Conservation (phyloP, 1,140 invertebrate species). For the Saccostrea echinata region DNA sequence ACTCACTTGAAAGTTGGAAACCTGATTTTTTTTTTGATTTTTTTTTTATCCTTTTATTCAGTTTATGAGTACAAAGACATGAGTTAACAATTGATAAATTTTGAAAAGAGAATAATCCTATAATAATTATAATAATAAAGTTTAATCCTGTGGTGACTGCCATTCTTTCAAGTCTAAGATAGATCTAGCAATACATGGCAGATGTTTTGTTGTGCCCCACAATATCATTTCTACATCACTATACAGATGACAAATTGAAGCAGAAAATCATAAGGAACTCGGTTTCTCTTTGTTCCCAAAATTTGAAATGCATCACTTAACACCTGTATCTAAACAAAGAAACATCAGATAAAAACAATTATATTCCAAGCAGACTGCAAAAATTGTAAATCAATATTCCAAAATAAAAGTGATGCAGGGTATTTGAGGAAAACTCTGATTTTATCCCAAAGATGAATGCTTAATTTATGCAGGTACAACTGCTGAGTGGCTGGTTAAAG, state of each 20-base stretch:
- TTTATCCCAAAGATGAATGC: conserved; percentile 27
- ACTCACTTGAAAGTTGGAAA: too few relatives aligned
- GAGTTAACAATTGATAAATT: too few relatives aligned
- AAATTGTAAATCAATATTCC: conserved; percentile 32
- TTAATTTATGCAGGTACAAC: conserved; percentile 32
- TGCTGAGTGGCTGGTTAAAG: conserved; percentile 11
- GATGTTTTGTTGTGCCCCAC: not conserved
- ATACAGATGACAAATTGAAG: not conserved
- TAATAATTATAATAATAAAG: too few relatives aligned
- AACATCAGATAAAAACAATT: conserved; percentile 27
- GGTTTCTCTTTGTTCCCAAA: conserved; percentile 7
- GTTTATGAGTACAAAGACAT: too few relatives aligned
- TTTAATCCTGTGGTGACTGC: too few relatives aligned
- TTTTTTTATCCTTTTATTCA: too few relatives aligned
- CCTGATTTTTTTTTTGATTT: too few relatives aligned
- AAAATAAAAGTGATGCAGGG: conserved; percentile 31
- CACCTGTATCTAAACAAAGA: conserved; percentile 33
- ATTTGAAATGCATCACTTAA: conserved; percentile 6
- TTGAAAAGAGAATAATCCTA: too few relatives aligned
- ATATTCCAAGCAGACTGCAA: conserved; percentile 11
- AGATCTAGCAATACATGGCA: too few relatives aligned
- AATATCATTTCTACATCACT: not conserved
- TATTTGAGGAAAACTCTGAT: conserved; percentile 25
- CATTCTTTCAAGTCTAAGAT: too few relatives aligned
- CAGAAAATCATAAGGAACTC: not conserved